Evolutionary conservation across 2,797 vertebrate species (phyloP), one percentile per base, ranked within the genome.

Genomic region (Typhlichthys eigenmanni): DNA sequence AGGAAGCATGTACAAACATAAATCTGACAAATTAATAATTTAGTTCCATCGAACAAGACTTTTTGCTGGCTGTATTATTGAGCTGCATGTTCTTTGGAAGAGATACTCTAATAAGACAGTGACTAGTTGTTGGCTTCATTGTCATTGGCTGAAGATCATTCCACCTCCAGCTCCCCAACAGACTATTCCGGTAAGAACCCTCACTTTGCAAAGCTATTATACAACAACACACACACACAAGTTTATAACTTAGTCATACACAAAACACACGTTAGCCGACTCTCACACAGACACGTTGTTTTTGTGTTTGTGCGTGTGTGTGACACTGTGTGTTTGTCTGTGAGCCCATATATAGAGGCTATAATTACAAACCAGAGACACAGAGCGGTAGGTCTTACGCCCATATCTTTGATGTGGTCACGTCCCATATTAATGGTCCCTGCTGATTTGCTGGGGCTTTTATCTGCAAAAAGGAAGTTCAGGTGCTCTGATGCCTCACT

Each of bases 161-260:
- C 79, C 75, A 83, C 79, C 76, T 85, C 84, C 71, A 81, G 73
- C 78, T 68, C 80, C 81, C 79, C 75, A 75, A 66, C 70, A 76
- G 70, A 79, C 62, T 70, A 65, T 89, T 87, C 80, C 69, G 66
- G 84, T 87, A 86, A 87, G 69, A 76, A 64, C 83, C 82, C 63
- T 60, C 83, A 85, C 81, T 72, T 79, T 84, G 73, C 78, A 74
- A 81, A 61, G 85, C 69, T 54, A 71, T 46, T 64, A 58, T 66
- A 69, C 34, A 57, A 43, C 13, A 16, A 47, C 17, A 59, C 43
- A 19, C 57, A 9, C 17, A 47, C 45, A 47, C 17, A 47, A 4
- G 47, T 38, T 38, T 38, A 38, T 9, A 8, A 9, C 34, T 38
- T 38, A 6, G 34, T 38, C 52, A 19, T 45, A 24, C 43, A 19